Conservation (phyloP, 2,797 vertebrate genomes). For the Bovichtus variegatus region DNA sequence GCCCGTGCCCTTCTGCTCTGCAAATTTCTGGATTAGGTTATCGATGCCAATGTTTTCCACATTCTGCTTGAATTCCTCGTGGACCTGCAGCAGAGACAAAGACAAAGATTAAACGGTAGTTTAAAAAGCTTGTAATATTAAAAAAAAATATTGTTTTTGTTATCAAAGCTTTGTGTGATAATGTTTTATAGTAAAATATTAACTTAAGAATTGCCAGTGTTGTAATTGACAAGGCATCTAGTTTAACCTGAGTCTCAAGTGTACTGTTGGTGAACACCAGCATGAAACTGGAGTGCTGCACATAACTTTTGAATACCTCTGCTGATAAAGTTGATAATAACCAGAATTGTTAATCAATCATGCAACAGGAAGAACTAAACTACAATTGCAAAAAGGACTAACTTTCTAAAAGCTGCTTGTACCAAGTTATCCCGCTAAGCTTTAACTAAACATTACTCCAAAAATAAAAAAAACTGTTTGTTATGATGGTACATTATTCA, state of each 20-base stretch:
- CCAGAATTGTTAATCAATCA: not conserved
- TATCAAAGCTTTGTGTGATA: not conserved
- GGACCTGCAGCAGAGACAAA: conserved; percentile 88
- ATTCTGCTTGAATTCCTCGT: conserved; percentile 97
- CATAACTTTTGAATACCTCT: not conserved
- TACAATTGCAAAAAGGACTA: not conserved
- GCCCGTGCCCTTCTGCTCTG: conserved; percentile 93
- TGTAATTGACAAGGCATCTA: not conserved
- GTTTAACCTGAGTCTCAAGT: not conserved
- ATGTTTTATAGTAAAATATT: not conserved
- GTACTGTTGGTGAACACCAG: not conserved
- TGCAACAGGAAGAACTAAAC: too few species aligned
- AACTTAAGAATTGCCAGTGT: not conserved
- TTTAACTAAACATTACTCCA: not conserved
- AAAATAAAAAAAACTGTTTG: not conserved
- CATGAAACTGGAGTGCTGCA: not conserved
- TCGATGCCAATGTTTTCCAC: conserved; percentile 94
- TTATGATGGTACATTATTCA: not conserved
- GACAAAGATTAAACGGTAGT: not conserved
- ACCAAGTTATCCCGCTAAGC: not conserved
- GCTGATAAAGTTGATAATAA: not conserved
- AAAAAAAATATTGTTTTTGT: not conserved
- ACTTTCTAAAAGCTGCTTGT: not conserved
- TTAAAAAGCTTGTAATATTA: not conserved
- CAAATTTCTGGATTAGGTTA: conserved; percentile 91